Evolutionary conservation across 2,888 invertebrate species (phyloP), one percentile per base, ranked within the genome.

Genomic region (Ormyrus nitidulus): DNA sequence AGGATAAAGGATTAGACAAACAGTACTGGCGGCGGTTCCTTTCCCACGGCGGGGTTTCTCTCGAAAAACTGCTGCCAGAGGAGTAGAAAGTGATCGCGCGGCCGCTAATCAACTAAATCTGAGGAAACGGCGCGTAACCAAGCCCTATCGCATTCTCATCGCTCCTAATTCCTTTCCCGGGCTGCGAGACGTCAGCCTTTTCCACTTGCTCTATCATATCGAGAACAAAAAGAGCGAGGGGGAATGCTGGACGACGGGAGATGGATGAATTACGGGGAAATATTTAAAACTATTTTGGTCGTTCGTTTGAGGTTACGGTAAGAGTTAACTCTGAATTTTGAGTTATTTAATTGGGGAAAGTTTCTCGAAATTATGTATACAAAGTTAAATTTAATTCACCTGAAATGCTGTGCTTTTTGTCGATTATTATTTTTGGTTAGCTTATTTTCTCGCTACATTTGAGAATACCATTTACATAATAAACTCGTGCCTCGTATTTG

Each of bases 31-130:
- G 51, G 34, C 34, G 13, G n/a, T 44, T 68, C 82, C 69, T 75
- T 76, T 75, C 66, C 75, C 71, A 80, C 70, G 75, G 61, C n/a
- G 61, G 46, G 53, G 34, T n/a, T 13, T 65, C 53, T 34, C 34
- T 65, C 54, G 46, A 53, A 72, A 72, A 66, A 56, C 11, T 46
- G 7, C 3, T 2, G n/a, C 5, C 13, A 72, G 44, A 72, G n/a
- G 10, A 46, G 66, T 54, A 68, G 69, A 77, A 70, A 76, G 69
- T 59, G 76, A 78, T 66, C 59, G 56, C 49, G 19, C 13, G n/a
- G 48, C 54, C 84, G 83, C 85, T 86, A 87, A 87, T 88, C 87
- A 81, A 84, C 84, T 79, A 83, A 85, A 86, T 86, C 86, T 85
- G 74, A 84, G 83, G 84, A 85, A 87, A 83, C 84, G 79, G 69